phyloP scores from a whole-genome alignment of 2,113 vertebrate species.

The Gallinago jamesoni region DNA sequence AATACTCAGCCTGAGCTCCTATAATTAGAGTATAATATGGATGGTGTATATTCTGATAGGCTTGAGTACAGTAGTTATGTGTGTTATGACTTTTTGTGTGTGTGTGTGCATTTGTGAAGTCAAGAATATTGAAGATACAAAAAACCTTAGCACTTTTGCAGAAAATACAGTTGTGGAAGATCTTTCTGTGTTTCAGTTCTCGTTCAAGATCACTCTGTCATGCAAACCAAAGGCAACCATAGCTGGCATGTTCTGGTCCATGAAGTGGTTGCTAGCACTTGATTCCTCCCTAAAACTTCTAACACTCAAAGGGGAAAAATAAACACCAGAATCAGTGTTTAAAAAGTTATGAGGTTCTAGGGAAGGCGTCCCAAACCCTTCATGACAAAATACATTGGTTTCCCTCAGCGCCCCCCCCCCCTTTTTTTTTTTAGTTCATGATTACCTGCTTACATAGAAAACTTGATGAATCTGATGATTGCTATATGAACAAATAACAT shows the following conservation, averaged over 20 bases:
- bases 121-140: background rate
- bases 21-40: background rate
- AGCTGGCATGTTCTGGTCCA: rapidly evolving
- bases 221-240: background rate
- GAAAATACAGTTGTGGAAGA: background rate
- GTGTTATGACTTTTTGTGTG: background rate
- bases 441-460: background rate
- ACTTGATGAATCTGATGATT: background rate
- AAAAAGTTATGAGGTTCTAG: background rate
- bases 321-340: background rate
- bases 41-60: background rate
- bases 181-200: background rate
- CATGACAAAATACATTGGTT: rapidly evolving
- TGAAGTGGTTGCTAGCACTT: background rate
- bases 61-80: background rate
- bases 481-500: background rate
- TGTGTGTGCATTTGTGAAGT: background rate
- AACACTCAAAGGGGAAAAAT: background rate
- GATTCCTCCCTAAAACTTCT: background rate
- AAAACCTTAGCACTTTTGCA: background rate
- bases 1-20: background rate
- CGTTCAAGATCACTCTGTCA: background rate
- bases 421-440: background rate
- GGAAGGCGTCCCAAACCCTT: background rate
- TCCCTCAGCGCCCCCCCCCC: background rate